Percentiles rank a stretch among this genome's conserved stretches.
phyloP scores from a whole-genome alignment of 2,113 vertebrate species.

The Mobula birostris region DNA sequence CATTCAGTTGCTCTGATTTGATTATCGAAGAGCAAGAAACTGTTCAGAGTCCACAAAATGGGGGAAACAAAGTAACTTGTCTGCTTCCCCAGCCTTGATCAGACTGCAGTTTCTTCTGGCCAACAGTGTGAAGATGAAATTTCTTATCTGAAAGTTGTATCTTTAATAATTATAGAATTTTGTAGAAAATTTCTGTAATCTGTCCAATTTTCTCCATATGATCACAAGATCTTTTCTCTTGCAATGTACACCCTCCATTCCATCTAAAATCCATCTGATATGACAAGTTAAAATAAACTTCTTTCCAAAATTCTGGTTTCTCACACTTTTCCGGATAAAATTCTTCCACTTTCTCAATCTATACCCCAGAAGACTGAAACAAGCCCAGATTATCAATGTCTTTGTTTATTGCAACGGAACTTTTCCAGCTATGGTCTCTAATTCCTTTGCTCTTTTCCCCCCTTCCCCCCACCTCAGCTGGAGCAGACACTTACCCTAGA shows the following conservation, averaged over 20 bases:
- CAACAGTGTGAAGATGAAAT: no score
- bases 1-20: no score
- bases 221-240: background rate
- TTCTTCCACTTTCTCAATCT: background rate
- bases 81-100: no score
- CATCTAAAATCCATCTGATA: background rate
- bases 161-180: no score
- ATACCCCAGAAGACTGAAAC: background rate
- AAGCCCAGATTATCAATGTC: background rate
- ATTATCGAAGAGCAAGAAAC: no score
- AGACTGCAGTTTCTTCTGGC: no score
- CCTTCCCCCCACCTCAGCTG: constrained; percentile 55
- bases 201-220: no score
- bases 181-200: no score
- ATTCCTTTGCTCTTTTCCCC: background rate
- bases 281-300: background rate
- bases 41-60: no score
- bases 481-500: constrained; percentile 67
- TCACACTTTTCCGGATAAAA: background rate
- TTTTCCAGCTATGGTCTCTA: background rate
- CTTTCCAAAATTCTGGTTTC: no score
- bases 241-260: background rate
- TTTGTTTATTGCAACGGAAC: background rate
- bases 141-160: no score
- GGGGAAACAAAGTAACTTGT: no score